Conservation (phyloP, 35 echinoderm and acorn worm genomes). For the Lytechinus pictus region DNA sequence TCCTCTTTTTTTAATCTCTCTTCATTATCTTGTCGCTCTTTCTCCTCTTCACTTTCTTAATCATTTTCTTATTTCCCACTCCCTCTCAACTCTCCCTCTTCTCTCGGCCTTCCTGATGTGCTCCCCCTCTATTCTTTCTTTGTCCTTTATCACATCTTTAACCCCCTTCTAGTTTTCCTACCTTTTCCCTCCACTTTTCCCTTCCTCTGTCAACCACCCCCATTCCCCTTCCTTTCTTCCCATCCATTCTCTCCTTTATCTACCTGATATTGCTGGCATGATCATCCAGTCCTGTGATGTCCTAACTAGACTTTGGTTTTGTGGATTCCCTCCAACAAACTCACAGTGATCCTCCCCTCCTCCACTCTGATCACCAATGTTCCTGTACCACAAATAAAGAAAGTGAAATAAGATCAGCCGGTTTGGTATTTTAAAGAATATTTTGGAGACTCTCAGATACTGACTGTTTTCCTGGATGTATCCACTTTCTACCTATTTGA, state of each 20-base stretch:
- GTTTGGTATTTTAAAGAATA: too few relatives aligned
- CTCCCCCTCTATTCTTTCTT: not conserved
- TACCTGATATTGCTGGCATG: slow-evolving; percentile 4
- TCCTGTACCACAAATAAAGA: slow-evolving; percentile 34
- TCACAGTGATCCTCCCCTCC: slow-evolving; percentile 85
- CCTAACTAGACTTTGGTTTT: not conserved
- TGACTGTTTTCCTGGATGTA: too few relatives aligned
- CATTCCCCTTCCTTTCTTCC: not conserved
- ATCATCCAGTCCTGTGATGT: not conserved
- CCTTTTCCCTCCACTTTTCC: not conserved
- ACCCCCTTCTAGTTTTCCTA: too few relatives aligned
- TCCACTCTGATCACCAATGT: slow-evolving; percentile 77
- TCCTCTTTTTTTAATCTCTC: too few relatives aligned
- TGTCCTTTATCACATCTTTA: not conserved
- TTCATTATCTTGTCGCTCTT: too few relatives aligned
- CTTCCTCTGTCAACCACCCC: not conserved
- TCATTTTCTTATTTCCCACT: too few relatives aligned
- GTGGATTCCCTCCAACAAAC: slow-evolving; percentile 58
- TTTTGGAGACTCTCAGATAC: too few relatives aligned
- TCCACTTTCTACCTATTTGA: too few relatives aligned
- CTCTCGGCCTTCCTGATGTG: not conserved
- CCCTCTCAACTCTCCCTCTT: not conserved
- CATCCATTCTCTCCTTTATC: not conserved
- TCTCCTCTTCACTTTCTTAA: too few relatives aligned
- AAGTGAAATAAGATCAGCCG: too few relatives aligned